These are phyloP conservation scores for Cantharis flavilabris DNA, from an alignment of 2,888 invertebrate species.

Conservation along the genomic window DNA sequence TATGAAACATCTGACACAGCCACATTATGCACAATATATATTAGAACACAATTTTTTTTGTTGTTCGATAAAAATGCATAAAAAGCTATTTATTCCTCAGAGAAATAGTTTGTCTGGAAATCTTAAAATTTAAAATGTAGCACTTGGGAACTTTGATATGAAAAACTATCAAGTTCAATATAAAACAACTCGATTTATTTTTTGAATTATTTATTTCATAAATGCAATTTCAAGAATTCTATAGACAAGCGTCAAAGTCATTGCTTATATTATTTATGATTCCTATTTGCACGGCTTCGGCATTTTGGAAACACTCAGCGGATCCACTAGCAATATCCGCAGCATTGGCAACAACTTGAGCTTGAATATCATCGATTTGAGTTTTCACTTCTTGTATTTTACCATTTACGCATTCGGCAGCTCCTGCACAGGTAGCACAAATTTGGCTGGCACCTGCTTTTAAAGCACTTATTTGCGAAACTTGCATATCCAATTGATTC, in stretches of 20 bases:
- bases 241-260: constrained; percentile 3
- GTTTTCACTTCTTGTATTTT: not conserved
- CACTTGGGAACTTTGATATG: not conserved
- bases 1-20: not conserved
- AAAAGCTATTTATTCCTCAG: not conserved
- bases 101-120: not conserved
- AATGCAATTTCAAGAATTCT: not conserved
- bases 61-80: not conserved
- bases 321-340: not conserved
- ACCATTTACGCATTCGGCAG: not conserved
- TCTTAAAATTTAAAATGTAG: not conserved
- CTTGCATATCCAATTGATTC: not conserved
- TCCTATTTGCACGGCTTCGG: not conserved
- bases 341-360: not conserved
- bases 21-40: not conserved
- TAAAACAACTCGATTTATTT: not conserved
- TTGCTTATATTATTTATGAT: not conserved
- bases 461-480: not conserved
- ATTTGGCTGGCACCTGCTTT: not conserved
- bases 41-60: not conserved
- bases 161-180: not conserved
- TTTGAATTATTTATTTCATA: not conserved
- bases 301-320: not conserved
- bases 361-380: not conserved
- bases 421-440: not conserved